Base-by-base conservation (phyloP, 37 sponge, comb jelly and placozoan species). In the Mnemiopsis leidyi region DNA sequence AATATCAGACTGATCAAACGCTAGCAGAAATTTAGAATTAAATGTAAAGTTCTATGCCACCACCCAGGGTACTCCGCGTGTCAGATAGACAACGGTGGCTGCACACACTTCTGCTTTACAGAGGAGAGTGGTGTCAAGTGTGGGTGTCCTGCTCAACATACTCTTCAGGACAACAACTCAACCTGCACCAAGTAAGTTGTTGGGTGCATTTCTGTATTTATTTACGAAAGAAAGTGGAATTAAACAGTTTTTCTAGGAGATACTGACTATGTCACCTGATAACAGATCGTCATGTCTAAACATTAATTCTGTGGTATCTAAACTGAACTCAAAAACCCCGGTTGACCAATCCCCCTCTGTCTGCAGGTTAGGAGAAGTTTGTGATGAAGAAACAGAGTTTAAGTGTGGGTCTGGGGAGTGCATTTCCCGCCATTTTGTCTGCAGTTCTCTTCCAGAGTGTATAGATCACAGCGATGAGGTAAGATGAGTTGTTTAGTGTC, bases 121-220 rank as follows among this genome's bases (percentile, higher is more conserved):
- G 90, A 85, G 3, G 20, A 13, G 48, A 28, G 3, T 2, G 90
- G 90, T 20, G 90, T 85, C 29, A 38, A 40, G 90, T 85, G 90
- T 39, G 90, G 28, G 39, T 85, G 90, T 25, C 90, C 90, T 16
- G 61, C 40, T 13, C 90, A 85, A n/a, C 90, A 85, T 1, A 5
- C 61, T 29, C 90, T 85, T 9, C 90, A 36, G 20, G 48, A 39
- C 0, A 37, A 85, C 48, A 85, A 85, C 90, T 39, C 23, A 3
- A 85, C 90, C 1, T 85, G 90, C 30, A 85, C 90, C 90, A 85
- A 23, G 90, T 85, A 85, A 23, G 75, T 18, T 71, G 73, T 20
- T 67, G 68, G 20, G 68, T 67, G 68, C 68, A 67, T n/a, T n/a
- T n/a, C n/a, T n/a, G n/a, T n/a, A n/a, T n/a, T n/a, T n/a, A n/a